These are phyloP conservation scores for Mylabris sibirica DNA, from an alignment of 2,888 invertebrate genomes.

Conservation along the genomic window DNA sequence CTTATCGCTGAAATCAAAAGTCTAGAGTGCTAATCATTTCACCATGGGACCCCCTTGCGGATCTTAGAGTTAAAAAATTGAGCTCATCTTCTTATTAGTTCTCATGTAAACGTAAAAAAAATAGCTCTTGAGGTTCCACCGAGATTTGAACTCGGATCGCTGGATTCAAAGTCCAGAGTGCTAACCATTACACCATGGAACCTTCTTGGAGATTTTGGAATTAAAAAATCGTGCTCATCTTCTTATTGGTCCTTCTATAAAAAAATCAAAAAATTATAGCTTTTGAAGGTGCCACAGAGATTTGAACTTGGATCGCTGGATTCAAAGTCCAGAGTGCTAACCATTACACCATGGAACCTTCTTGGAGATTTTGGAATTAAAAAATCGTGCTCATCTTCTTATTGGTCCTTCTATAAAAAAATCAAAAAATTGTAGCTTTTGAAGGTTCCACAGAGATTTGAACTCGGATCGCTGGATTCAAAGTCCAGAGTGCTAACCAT, in stretches of 20 bases:
- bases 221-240: background rate
- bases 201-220: conserved; percentile 23
- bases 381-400: background rate
- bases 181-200: conserved; percentile 70
- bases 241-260: background rate
- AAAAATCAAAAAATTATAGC: background rate
- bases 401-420: background rate
- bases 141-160: conserved; percentile 83
- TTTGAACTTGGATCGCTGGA: conserved; percentile 84
- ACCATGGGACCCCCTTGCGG: too few species aligned
- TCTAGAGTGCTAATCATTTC: too few species aligned
- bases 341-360: conserved; percentile 66
- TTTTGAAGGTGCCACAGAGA: conserved; percentile 73
- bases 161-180: conserved; percentile 83
- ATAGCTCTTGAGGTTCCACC: conserved; percentile 77
- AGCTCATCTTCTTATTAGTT: too few species aligned
- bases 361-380: background rate
- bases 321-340: conserved; percentile 84
- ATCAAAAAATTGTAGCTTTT: background rate
- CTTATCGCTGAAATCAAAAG: too few species aligned
- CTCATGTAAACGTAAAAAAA: too few species aligned
- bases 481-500: conserved; percentile 2
- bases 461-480: conserved; percentile 4
- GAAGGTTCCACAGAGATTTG: background rate
- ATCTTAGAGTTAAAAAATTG: too few species aligned